Evolutionary conservation across 2,888 invertebrate genomes (phyloP), one percentile per base, ranked within the genome.

Genomic region (Desoria tigrina): DNA sequence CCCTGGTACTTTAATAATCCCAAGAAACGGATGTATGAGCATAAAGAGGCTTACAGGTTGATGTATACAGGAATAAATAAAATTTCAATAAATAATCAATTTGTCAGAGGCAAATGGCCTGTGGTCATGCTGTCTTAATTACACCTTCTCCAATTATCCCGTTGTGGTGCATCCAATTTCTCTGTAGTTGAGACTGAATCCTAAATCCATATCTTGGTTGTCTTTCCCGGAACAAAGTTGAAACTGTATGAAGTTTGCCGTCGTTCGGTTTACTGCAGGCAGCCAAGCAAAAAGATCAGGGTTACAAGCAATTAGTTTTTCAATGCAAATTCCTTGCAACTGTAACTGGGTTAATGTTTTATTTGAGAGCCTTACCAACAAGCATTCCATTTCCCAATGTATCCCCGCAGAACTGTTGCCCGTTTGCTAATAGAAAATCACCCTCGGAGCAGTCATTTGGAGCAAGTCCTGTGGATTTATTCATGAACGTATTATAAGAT

Each of bases 141-240:
- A 9, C 14, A 2, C 51, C 4, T 21, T 24, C 6, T 51, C 18
- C 7, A 26, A 32, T 18, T 32, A 54, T 28, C 54, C 55, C 14
- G 32, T 32, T 32, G 57, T 18, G 9, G 42, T 14, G 58, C 91
- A 92, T 2, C 86, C 83, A 61, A 85, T 78, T 80, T 90, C 88
- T 49, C 86, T 82, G 79, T 88, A 92, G 3, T 83, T 79, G 16
- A 92, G 80, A 9, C 86, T 84, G 79, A 91, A 92, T 18, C 92
- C 92, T 68, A 72, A 21, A 37, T 74, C 71, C 74, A 73, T 71
- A 24, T 73, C 73, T 3, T 69, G 51, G 28, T 74, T 73, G 14
- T 45, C 42, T 11, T 4, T 59, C 51, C 65, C 66, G 14, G 68
- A 59, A 37, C 74, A 74, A 11, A 69, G 26, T 37, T 50, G 55